These are phyloP conservation scores for Drosophila grimshawi DNA, from an alignment of 1,140 invertebrate genomes.

Conservation along the genomic window DNA sequence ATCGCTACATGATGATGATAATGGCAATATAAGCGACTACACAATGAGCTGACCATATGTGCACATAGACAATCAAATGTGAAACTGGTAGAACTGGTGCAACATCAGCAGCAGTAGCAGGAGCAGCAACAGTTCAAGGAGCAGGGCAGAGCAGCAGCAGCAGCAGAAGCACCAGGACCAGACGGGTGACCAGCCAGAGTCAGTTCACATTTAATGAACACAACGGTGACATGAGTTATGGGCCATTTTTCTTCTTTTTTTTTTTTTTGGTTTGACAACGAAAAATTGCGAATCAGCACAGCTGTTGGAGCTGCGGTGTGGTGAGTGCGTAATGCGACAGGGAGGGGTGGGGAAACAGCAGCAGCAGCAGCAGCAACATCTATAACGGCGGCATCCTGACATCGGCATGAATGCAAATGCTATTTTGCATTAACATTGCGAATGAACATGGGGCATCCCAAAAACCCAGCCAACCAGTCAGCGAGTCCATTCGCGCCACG, in stretches of 20 bases:
- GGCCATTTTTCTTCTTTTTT: slow-evolving; percentile 37
- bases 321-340: not conserved
- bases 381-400: slow-evolving; percentile 18
- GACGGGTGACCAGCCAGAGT: slow-evolving; percentile 43
- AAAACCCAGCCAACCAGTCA: not conserved
- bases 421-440: slow-evolving; percentile 70
- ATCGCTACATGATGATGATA: slow-evolving; percentile 70
- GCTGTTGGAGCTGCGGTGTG: slow-evolving; percentile 57
- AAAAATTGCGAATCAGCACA: slow-evolving; percentile 69
- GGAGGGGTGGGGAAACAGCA: too few relatives aligned
- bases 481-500: slow-evolving; percentile 13
- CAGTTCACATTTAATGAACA: slow-evolving; percentile 72
- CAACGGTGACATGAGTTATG: slow-evolving; percentile 73
- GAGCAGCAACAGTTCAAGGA: not conserved
- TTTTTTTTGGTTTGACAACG: slow-evolving; percentile 53
- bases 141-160: slow-evolving; percentile 7
- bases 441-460: slow-evolving; percentile 32
- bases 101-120: slow-evolving; percentile 31
- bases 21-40: slow-evolving; percentile 62
- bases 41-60: slow-evolving; percentile 75
- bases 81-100: slow-evolving; percentile 35
- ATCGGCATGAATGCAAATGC: slow-evolving; percentile 62
- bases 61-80: slow-evolving; percentile 72
- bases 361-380: not conserved
- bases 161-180: slow-evolving; percentile 12